Conservation (phyloP, 2,797 vertebrate genomes). For the Saguinus oedipus region DNA sequence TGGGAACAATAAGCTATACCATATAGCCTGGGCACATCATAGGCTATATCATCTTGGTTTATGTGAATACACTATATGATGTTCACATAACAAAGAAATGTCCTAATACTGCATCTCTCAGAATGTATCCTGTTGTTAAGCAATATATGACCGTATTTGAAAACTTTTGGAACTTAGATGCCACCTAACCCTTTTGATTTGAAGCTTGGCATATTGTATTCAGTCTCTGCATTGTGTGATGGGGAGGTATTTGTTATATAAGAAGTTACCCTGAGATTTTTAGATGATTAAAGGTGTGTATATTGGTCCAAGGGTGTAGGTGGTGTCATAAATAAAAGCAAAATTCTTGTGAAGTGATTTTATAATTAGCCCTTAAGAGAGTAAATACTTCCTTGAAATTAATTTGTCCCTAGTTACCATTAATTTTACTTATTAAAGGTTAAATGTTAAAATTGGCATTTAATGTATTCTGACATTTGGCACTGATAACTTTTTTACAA, state of each 20-base stretch:
- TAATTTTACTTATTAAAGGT: slow-evolving; percentile 27
- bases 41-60: not conserved
- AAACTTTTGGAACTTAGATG: slow-evolving; percentile 38
- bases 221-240: slow-evolving; percentile 39
- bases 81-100: not conserved
- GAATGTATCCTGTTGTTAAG: not conserved
- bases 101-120: not conserved
- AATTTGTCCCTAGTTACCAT: slow-evolving; percentile 38
- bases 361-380: slow-evolving; percentile 19
- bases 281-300: not conserved
- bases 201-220: slow-evolving; percentile 36
- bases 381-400: slow-evolving; percentile 54
- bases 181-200: slow-evolving; percentile 5
- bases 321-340: slow-evolving; percentile 44
- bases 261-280: slow-evolving; percentile 49
- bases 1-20: not conserved
- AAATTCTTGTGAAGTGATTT: slow-evolving; percentile 45
- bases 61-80: not conserved
- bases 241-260: slow-evolving; percentile 4
- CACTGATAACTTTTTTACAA: not conserved
- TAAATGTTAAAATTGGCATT: slow-evolving; percentile 31
- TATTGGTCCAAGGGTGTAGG: not conserved
- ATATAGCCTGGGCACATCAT: not conserved
- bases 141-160: not conserved
- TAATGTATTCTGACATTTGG: slow-evolving; percentile 28